Percentiles rank a stretch among this genome's conserved stretches.
phyloP scores from a whole-genome alignment of 1,140 invertebrate species.

The Oppia nitens region DNA sequence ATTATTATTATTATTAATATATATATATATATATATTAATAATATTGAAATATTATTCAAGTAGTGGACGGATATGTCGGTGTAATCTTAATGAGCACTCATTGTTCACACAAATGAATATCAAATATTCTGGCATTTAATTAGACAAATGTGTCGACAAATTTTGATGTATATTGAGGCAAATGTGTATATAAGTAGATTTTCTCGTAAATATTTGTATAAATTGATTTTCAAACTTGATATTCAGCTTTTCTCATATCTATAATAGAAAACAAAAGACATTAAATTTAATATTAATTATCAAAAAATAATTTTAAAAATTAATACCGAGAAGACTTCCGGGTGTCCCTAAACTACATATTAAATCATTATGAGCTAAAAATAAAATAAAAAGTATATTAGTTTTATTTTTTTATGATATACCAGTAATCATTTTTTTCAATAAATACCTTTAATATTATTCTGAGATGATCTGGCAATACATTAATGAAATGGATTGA shows the following conservation, averaged over 20 bases:
- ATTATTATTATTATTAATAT: too few species aligned
- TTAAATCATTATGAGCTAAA: slow-evolving; percentile 6
- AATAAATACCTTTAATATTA: slow-evolving; percentile 8
- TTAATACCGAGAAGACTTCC: slow-evolving; percentile 10
- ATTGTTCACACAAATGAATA: not conserved
- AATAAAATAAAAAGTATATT: not conserved
- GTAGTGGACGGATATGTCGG: not conserved
- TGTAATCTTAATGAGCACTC: not conserved
- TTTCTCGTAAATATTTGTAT: not conserved
- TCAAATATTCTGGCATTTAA: not conserved
- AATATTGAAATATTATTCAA: not conserved
- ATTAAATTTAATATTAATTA: not conserved
- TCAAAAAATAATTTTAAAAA: slow-evolving; percentile 1
- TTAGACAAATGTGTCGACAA: not conserved
- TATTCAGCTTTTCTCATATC: slow-evolving; percentile 22
- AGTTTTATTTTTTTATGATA: not conserved
- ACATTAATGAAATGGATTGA: not conserved
- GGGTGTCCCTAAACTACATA: slow-evolving; percentile 7
- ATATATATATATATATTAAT: too few species aligned
- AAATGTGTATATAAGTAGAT: not conserved
- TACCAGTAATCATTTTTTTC: not conserved
- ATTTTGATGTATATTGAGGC: not conserved
- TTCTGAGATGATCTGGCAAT: slow-evolving; percentile 6
- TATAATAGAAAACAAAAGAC: slow-evolving; percentile 1
- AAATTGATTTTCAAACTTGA: slow-evolving; percentile 19